Percentiles rank a stretch among this genome's conserved stretches.
These are phyloP conservation scores for Triplophysa bombifrons DNA, from an alignment of 2,797 vertebrate genomes.

Conservation along the genomic window DNA sequence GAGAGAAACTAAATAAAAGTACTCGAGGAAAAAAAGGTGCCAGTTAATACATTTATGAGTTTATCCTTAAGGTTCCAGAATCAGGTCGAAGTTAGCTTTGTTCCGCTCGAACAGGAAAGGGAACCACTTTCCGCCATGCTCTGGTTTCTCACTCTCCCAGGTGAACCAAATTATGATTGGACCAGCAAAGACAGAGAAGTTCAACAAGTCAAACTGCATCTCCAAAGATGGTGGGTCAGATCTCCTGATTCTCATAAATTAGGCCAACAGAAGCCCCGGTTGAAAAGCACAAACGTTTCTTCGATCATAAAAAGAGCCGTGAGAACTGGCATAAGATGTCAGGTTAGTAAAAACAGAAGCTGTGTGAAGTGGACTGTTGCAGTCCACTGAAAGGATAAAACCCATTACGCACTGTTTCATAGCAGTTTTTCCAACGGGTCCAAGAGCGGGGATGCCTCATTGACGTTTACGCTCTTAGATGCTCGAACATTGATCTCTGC, in stretches of 20 bases:
- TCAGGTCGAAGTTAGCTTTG: conserved; percentile 45
- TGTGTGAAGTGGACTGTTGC: conserved; percentile 26
- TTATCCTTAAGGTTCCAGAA: conserved; percentile 36
- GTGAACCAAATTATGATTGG: conserved; percentile 31
- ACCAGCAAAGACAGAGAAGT: conserved; percentile 31
- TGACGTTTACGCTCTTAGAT: conserved; percentile 41
- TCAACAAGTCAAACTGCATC: conserved; percentile 3
- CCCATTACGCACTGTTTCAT: conserved; percentile 34
- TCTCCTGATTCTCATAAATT: conserved; percentile 40
- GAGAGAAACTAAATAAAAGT: conserved; percentile 34
- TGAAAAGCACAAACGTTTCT: conserved; percentile 25
- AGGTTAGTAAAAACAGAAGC: conserved; percentile 36
- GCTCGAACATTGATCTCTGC: conserved; percentile 37
- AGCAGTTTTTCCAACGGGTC: conserved; percentile 24
- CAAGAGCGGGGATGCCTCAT: conserved; percentile 41
- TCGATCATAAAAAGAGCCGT: conserved; percentile 31
- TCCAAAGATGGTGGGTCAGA: conserved; percentile 16
- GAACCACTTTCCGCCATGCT: conserved; percentile 33
- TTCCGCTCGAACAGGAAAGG: conserved; percentile 41
- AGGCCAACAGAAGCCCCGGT: conserved; percentile 35
- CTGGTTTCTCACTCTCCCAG: conserved; percentile 39
- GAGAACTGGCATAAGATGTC: conserved; percentile 35
- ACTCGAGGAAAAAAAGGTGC: conserved; percentile 28
- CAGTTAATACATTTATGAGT: conserved; percentile 43
- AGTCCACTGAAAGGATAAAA: conserved; percentile 31